Evolutionary conservation across 2,888 invertebrate species (phyloP), one percentile per base, ranked within the genome.

Genomic region (Folsomia candida): DNA sequence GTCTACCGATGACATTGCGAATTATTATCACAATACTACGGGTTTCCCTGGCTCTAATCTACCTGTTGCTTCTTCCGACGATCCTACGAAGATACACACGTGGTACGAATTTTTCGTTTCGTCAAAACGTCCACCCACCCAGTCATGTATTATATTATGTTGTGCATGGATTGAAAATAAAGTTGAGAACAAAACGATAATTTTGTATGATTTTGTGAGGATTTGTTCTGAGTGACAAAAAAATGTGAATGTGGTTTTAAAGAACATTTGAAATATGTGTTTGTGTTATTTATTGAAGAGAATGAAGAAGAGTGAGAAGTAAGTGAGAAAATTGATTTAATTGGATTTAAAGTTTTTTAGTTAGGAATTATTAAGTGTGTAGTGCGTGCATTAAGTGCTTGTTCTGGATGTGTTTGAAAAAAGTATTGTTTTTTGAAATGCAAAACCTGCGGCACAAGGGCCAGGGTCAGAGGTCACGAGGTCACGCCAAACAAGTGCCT

Each of bases 371-470:
- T 47, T 47, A 22, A n/a, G 59, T 63, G 70, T 78, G 74, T 74
- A 60, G 54, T 78, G 78, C 73, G 18, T 77, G 79, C 73, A 11
- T 54, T 69, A 63, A 62, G 61, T 76, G 78, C 67, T 51, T 76
- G 78, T 78, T 74, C 77, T 78, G 74, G 59, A 73, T 75, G 70
- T 76, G 72, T 77, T 72, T 68, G 70, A 75, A 74, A 76, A 76
- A 74, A 70, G 75, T 78, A 75, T 77, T 78, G 78, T 76, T 78
- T 78, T 75, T 78, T 77, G 74, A 79, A 79, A 79, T 77, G 78
- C 70, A 76, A 76, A 79, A 79, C 79, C 79, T 79, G 79, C 68
- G 76, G 78, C 76, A 71, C 78, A 76, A 78, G 76, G 78, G 78
- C 76, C 77, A 64, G 63, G 63, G 63, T 64, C 63, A 64, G 63